Evolutionary conservation across 2,113 vertebrate genomes (phyloP).

Genomic region (Chamaea fasciata): DNA sequence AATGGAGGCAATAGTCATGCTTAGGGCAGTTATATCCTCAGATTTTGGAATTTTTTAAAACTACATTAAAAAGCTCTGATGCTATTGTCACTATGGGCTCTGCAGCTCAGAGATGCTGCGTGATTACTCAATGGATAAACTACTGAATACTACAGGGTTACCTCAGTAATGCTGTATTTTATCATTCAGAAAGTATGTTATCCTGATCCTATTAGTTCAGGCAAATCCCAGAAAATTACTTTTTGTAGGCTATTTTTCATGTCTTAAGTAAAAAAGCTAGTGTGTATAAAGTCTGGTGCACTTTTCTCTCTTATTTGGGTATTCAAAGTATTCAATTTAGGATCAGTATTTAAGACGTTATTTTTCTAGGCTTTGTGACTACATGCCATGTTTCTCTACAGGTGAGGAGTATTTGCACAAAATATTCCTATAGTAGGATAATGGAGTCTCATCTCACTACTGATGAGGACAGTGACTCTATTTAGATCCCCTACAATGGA

Average conservation of each 20-base stretch:
- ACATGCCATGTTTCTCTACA: neutral
- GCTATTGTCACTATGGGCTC: neutral
- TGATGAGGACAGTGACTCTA: neutral
- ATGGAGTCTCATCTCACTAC: neutral
- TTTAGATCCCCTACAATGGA: neutral
- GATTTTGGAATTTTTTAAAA: neutral
- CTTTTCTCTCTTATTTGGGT: neutral
- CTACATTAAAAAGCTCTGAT: neutral
- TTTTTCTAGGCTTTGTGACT: neutral
- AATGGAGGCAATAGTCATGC: neutral
- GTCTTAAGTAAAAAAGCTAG: neutral
- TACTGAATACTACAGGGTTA: neutral
- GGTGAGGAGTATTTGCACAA: neutral
- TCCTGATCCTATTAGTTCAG: neutral
- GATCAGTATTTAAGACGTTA: neutral
- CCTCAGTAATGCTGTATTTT: neutral
- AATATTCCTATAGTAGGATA: neutral
- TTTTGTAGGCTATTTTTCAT: neutral
- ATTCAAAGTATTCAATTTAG: neutral
- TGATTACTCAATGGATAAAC: neutral
- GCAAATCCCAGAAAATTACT: neutral
- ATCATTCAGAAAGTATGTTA: neutral
- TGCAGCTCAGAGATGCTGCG: neutral
- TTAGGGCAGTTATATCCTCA: neutral
- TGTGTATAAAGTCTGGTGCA: neutral